phyloP scores from a whole-genome alignment of 2,113 vertebrate species.

The Mobula birostris region DNA sequence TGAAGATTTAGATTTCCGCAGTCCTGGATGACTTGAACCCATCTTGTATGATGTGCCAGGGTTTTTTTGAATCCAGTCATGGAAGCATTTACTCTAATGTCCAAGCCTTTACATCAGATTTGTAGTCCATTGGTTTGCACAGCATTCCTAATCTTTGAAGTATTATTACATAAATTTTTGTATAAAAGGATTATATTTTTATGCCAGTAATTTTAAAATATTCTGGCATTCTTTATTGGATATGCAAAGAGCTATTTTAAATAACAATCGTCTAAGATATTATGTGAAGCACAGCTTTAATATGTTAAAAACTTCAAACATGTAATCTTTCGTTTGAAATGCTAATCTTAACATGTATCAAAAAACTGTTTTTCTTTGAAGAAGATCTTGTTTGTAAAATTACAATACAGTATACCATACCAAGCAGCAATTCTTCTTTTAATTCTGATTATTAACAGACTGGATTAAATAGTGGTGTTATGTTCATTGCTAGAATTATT shows the following conservation, averaged over 20 bases:
- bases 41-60: not conserved
- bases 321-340: not conserved
- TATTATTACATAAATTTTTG: slow-evolving; percentile 22
- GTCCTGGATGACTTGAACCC: slow-evolving; percentile 19
- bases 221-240: slow-evolving; percentile 19
- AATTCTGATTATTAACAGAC: not conserved
- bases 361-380: not conserved
- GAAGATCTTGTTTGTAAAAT: not conserved
- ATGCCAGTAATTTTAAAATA: slow-evolving; percentile 8
- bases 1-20: not conserved
- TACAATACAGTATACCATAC: not conserved
- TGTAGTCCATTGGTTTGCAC: not conserved
- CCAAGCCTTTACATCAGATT: not conserved
- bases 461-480: not conserved
- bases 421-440: not conserved
- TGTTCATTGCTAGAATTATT: not conserved
- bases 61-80: not conserved
- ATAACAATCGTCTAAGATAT: slow-evolving; percentile 7
- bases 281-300: not conserved
- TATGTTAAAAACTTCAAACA: not conserved
- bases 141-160: slow-evolving; percentile 23
- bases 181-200: slow-evolving; percentile 35
- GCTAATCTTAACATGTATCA: not conserved
- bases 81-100: not conserved
- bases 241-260: slow-evolving; percentile 17